These are phyloP conservation scores for Chaetodon auriga DNA, from an alignment of 2,113 vertebrate genomes.

Conservation along the genomic window DNA sequence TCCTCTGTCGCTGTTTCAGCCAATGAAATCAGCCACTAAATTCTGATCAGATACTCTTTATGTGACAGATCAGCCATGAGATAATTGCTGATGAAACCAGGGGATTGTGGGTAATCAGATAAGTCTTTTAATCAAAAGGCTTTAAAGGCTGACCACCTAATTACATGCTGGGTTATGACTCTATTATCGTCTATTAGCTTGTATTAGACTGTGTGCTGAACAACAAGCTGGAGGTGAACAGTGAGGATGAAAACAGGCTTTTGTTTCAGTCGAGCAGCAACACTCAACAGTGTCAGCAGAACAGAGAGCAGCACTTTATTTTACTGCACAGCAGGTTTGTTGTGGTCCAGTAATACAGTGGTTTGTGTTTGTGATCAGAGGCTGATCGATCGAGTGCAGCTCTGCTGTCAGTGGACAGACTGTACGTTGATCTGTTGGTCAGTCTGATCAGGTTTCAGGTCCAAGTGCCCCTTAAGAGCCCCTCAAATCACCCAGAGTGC, in stretches of 20 bases:
- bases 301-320: background rate
- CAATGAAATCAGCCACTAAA: too few relatives aligned
- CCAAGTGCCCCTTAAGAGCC: too few relatives aligned
- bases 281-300: background rate
- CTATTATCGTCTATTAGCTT: constrained; percentile 36
- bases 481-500: too few relatives aligned
- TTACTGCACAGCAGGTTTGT: background rate
- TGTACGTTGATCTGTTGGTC: background rate
- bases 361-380: constrained; percentile 21
- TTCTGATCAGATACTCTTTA: constrained; percentile 29
- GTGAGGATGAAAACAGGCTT: background rate
- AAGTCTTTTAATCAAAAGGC: constrained; percentile 46
- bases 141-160: constrained; percentile 41
- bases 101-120: constrained; percentile 56
- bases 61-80: constrained; percentile 24
- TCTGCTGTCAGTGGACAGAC: background rate
- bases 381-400: background rate
- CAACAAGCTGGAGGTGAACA: constrained; percentile 12
- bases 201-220: constrained; percentile 1
- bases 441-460: too few relatives aligned
- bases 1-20: constrained; percentile 19
- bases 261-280: background rate
- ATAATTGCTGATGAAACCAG: constrained; percentile 55
- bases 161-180: constrained; percentile 37
- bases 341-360: background rate